A percentile compares a stretch with the other conserved stretches of the same genome.
Conservation (phyloP, 2,113 vertebrate species). For the Murina feae region DNA sequence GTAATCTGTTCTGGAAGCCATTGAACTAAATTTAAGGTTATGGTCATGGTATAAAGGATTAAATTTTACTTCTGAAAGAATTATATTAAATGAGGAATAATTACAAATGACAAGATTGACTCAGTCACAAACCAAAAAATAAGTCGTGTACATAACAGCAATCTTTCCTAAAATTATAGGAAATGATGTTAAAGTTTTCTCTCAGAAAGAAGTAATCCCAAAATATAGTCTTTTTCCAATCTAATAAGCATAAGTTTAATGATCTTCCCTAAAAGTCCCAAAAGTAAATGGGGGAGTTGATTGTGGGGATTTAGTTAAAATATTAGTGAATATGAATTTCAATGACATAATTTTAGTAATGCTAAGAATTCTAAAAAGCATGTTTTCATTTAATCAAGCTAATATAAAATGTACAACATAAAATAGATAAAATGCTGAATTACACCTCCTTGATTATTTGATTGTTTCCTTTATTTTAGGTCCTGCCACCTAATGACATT, state of each 20-base stretch:
- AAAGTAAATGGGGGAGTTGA: neutral
- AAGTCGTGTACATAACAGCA: neutral
- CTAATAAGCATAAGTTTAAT: neutral
- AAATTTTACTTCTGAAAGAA: conserved; percentile 6
- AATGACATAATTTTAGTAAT: neutral
- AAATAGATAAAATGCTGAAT: conserved; percentile 34
- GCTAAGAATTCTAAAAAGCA: conserved; percentile 4
- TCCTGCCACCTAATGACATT: conserved; percentile 33
- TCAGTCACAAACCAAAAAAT: neutral
- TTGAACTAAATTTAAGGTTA: neutral
- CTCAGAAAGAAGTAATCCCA: neutral
- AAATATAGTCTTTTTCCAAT: neutral
- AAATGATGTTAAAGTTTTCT: neutral
- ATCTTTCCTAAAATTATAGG: neutral
- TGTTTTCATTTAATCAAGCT: conserved; percentile 28
- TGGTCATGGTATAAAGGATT: neutral
- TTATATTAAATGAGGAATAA: conserved; percentile 10
- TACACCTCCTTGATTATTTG: neutral
- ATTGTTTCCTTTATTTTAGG: conserved; percentile 46
- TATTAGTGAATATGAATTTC: neutral
- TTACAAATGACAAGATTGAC: neutral
- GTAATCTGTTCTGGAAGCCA: neutral
- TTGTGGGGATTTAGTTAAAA: neutral
- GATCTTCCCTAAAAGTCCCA: neutral
- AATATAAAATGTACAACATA: conserved; percentile 29